Evolutionary conservation across 2,113 vertebrate species (phyloP), one percentile per base, ranked within the genome.

Genomic region (Sminthopsis crassicaudata): DNA sequence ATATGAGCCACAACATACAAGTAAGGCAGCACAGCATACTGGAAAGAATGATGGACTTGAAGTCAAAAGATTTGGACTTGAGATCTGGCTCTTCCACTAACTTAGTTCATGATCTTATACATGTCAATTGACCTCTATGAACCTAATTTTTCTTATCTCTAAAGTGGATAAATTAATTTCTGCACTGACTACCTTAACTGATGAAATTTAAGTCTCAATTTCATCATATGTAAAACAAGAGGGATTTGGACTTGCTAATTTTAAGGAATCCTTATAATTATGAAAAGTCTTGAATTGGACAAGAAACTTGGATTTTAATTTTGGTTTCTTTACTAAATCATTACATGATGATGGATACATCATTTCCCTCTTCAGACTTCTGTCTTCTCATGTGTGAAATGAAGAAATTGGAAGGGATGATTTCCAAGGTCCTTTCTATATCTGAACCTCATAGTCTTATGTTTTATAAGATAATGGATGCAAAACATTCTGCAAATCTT

Each of bases 351-450:
- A 84, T 84, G n/a, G 67, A 42, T 42, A 67, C 12, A n/a, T 42
- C 54, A 19, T 8, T 7, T 12, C 0, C 12, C 1, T 36, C n/a
- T 84, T 19, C 22, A 22, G 0, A 7, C 6, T 42, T 84, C 67
- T 42, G 67, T 84, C 23, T 84, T 84, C 16, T 84, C 67, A 84
- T 36, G 30, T 67, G 30, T 36, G 1, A 36, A 67, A 36, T 36
- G 57, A 67, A 36, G 11, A 16, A 12, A 16, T 2, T 76, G 16
- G n/a, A 26, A 24, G 24, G 1, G 4, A n/a, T 42, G n/a, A 42
- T 84, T 84, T 84, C n/a, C 67, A 84, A 84, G 16, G 7, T n/a
- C 7, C n/a, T 36, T 84, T 84, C 8, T 84, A 8, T 7, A 42
- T 84, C 16, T 23, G 42, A 84, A 42, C 89, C 76, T 26, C 30